Conservation (phyloP, 2,797 vertebrate species). For the Mallotus villosus region DNA sequence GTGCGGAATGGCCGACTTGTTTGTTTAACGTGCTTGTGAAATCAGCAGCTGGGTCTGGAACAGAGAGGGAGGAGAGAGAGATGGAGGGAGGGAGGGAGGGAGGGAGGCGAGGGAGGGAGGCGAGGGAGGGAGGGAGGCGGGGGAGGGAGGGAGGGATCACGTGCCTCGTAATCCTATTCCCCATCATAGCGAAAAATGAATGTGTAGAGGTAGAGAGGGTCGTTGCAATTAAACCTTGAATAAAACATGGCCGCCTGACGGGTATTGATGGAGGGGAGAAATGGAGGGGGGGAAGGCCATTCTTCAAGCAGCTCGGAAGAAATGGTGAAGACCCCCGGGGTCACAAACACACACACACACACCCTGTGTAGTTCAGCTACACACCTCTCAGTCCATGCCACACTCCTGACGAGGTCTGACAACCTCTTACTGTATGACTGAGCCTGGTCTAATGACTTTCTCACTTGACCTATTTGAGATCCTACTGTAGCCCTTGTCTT, state of each 20-base stretch:
- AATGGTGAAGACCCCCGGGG: slow-evolving; percentile 56
- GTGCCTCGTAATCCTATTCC: slow-evolving; percentile 37
- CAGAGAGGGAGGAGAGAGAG: slow-evolving; percentile 1
- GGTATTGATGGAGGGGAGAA: slow-evolving; percentile 67
- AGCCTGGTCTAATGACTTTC: too few relatives aligned
- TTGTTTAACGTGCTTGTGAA: slow-evolving; percentile 29
- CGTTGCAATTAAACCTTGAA: slow-evolving; percentile 63
- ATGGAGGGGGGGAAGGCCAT: slow-evolving; percentile 60
- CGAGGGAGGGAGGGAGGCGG: background rate
- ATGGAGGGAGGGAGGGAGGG: background rate
- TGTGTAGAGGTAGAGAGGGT: slow-evolving; percentile 32
- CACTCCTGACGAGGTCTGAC: too few relatives aligned
- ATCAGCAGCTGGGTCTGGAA: slow-evolving; percentile 17
- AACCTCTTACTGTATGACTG: too few relatives aligned
- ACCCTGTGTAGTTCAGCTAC: background rate
- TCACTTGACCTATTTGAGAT: too few relatives aligned
- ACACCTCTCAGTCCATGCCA: too few relatives aligned
- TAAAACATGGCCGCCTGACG: slow-evolving; percentile 70
- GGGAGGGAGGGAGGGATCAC: slow-evolving; percentile 3
- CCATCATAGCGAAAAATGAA: slow-evolving; percentile 50
- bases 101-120: background rate
- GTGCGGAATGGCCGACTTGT: slow-evolving; percentile 25
- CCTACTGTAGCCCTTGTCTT: too few relatives aligned
- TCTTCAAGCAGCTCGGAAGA: slow-evolving; percentile 55
- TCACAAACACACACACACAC: slow-evolving; percentile 18